Conservation (phyloP, 2,888 invertebrate genomes). For the Artemia sinica region DNA sequence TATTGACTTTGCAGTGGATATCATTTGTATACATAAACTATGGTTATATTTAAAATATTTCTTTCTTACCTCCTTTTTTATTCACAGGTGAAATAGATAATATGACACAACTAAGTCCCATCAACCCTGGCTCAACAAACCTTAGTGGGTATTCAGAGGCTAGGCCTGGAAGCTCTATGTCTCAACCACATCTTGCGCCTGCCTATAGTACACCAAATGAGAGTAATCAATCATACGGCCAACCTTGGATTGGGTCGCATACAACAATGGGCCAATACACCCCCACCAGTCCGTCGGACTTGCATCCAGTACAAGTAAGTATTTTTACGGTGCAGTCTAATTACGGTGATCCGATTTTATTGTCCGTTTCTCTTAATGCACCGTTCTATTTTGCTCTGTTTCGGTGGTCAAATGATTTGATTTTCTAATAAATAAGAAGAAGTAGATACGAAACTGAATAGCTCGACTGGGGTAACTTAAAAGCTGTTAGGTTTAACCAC, state of each 20-base stretch:
- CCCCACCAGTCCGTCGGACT: not conserved
- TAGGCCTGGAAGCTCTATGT: not conserved
- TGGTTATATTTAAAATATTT: too few relatives aligned
- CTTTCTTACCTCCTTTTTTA: too few relatives aligned
- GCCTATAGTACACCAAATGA: constrained; percentile 4
- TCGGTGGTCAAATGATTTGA: too few relatives aligned
- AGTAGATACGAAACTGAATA: too few relatives aligned
- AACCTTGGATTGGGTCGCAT: not conserved
- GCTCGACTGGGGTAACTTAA: too few relatives aligned
- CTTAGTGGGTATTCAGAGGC: not conserved
- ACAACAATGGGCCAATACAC: constrained; percentile 1
- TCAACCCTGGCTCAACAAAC: not conserved
- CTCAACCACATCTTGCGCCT: not conserved
- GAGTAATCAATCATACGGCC: not conserved
- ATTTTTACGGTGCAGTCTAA: not conserved
- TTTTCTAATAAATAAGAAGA: too few relatives aligned
- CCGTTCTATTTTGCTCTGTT: too few relatives aligned
- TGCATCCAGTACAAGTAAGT: not conserved
- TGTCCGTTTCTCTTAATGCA: too few relatives aligned
- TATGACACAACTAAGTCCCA: not conserved
- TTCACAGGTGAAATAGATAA: not conserved
- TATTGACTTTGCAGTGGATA: too few relatives aligned
- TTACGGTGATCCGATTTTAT: too few relatives aligned
- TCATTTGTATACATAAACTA: too few relatives aligned
- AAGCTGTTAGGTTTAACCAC: too few relatives aligned